Conservation (phyloP, 1,140 invertebrate genomes). For the Ostrea denselamellosa region DNA sequence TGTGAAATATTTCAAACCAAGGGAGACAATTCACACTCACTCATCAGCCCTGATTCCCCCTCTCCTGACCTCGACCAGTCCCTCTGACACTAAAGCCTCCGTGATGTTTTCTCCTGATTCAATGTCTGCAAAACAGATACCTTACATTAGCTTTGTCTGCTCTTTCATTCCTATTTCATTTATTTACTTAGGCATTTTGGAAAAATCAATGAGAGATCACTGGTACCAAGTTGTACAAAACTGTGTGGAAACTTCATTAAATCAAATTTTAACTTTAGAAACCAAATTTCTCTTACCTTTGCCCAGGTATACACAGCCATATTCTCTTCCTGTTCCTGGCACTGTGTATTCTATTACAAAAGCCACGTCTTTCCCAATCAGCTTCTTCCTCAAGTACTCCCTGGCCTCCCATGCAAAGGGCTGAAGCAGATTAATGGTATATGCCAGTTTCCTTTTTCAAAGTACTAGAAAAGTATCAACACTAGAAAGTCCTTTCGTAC, state of each 20-base stretch:
- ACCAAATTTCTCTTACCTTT: constrained; percentile 83
- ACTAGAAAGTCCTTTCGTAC: no score
- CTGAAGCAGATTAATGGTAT: constrained; percentile 67
- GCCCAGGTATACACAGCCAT: constrained; percentile 92
- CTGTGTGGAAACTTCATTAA: no score
- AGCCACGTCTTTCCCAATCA: constrained; percentile 92
- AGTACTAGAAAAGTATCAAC: no score
- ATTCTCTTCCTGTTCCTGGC: constrained; percentile 87
- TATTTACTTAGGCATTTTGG: no score
- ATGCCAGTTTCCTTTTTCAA: no score
- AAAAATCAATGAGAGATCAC: no score
- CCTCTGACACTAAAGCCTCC: constrained; percentile 91
- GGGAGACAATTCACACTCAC: constrained; percentile 72
- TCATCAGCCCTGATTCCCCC: constrained; percentile 86
- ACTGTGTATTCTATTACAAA: constrained; percentile 84
- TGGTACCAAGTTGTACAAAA: no score
- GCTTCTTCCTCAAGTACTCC: constrained; percentile 94
- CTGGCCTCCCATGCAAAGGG: constrained; percentile 97
- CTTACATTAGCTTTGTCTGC: no score
- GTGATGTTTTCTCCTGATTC: constrained; percentile 88
- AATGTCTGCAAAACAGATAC: constrained; percentile 63
- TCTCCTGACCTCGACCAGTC: constrained; percentile 90
- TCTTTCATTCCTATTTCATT: no score
- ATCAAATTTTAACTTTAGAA: neutral
- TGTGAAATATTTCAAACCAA: neutral